A percentile compares a stretch with the other conserved stretches of the same genome.
Conservation (phyloP, 2,797 vertebrate species). For the Enteromius afrohamiltoni region DNA sequence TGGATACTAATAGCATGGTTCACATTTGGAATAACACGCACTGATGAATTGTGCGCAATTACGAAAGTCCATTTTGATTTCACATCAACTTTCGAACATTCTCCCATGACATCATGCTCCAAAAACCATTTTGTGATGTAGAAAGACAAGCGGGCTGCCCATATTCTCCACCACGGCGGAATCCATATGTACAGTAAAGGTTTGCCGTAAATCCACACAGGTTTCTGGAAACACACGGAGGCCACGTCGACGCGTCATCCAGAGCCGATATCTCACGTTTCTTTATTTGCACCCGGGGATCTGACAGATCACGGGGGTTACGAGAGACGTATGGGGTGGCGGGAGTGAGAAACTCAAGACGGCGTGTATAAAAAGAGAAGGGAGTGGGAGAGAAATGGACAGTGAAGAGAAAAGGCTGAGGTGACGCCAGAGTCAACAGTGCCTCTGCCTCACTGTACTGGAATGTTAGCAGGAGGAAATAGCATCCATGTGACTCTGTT, state of each 20-base stretch:
- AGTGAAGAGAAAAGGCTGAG: conserved; percentile 16
- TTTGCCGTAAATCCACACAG: neutral
- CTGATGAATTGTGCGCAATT: neutral
- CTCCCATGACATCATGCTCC: neutral
- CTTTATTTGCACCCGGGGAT: conserved; percentile 20
- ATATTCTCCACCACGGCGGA: neutral
- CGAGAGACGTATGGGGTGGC: conserved; percentile 9
- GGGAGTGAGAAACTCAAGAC: conserved; percentile 23
- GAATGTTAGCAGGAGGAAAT: conserved; percentile 60
- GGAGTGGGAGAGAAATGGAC: conserved; percentile 8
- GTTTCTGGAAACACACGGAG: conserved; percentile 27
- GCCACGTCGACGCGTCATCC: conserved; percentile 1
- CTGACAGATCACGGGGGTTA: neutral
- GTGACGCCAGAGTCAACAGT: conserved; percentile 62
- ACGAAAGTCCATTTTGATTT: neutral
- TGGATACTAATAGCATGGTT: neutral
- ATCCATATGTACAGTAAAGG: conserved; percentile 15
- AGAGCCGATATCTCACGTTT: conserved; percentile 22
- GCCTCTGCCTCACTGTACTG: conserved; percentile 54
- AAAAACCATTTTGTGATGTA: neutral
- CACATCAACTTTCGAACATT: neutral
- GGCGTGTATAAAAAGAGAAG: conserved; percentile 9
- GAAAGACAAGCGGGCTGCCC: neutral
- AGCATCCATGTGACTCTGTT: conserved; percentile 46
- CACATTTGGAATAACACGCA: neutral